These are phyloP conservation scores for Dorcus parallelipipedus DNA, from an alignment of 2,888 invertebrate genomes.

Conservation along the genomic window DNA sequence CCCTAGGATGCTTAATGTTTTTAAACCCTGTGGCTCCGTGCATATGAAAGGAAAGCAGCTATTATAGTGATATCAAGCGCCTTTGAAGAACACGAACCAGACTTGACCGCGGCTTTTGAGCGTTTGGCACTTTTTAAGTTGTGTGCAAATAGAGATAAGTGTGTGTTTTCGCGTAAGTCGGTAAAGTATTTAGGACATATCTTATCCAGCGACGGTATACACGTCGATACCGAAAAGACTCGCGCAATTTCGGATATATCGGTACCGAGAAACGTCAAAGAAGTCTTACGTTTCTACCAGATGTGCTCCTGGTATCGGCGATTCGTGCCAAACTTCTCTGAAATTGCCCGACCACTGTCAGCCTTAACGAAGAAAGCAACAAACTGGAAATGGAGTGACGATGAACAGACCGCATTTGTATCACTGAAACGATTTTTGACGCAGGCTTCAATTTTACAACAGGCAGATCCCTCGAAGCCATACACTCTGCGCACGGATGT, in stretches of 20 bases:
- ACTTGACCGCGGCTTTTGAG: slow-evolving; percentile 23
- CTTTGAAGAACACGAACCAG: slow-evolving; percentile 26
- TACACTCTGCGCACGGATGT: slow-evolving; percentile 26
- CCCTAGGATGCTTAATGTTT: too few relatives aligned
- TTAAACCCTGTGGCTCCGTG: too few relatives aligned
- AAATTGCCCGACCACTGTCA: slow-evolving; percentile 16
- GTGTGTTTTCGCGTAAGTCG: slow-evolving; percentile 11
- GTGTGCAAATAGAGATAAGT: slow-evolving; percentile 25
- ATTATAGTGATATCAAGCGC: slow-evolving; percentile 27
- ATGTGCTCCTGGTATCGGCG: slow-evolving; percentile 23
- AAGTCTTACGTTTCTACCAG: slow-evolving; percentile 16
- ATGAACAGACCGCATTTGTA: not conserved
- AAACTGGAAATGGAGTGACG: slow-evolving; percentile 17
- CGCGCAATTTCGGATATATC: slow-evolving; percentile 12
- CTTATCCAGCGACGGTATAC: slow-evolving; percentile 8
- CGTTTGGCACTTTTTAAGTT: slow-evolving; percentile 21
- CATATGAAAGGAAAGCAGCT: too few relatives aligned
- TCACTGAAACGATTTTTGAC: slow-evolving; percentile 7
- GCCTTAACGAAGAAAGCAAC: slow-evolving; percentile 17
- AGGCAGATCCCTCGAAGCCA: slow-evolving; percentile 24
- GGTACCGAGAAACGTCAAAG: slow-evolving; percentile 14
- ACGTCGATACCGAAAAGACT: slow-evolving; percentile 14
- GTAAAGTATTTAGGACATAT: slow-evolving; percentile 24
- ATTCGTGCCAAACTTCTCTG: slow-evolving; percentile 21
- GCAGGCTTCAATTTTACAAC: slow-evolving; percentile 21